Evolutionary conservation across 2,888 invertebrate genomes (phyloP), one percentile per base, ranked within the genome.

Genomic region (Lymantria monacha): DNA sequence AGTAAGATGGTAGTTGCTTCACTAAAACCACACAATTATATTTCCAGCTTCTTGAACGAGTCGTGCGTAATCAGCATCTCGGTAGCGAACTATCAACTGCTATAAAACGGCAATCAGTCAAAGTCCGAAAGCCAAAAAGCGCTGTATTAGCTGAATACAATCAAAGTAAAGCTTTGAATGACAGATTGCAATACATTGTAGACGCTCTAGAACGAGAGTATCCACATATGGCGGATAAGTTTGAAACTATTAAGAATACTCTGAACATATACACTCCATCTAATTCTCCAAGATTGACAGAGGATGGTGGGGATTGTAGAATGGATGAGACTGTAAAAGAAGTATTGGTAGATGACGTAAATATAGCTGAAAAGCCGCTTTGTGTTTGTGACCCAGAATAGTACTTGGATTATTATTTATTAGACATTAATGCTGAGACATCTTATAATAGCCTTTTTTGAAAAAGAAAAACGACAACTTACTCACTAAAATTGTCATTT

Each of bases 41-140:
- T 9, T 74, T 67, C 0, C 72, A 91, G 90, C 84, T 93, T 7
- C 67, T 93, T 36, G 93, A 93, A 57, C 86, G 85, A 43, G 92
- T 96, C 14, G 92, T 96, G 0, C 92, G 94, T 44, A 93, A 94
- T 63, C 96, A 97, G 75, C 93, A 94, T 31, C 93, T 95, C 57
- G 93, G 94, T 31, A 93, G 89, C 59, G 92, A 95, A 63, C 92
- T 95, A 49, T 70, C 85, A 0, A 89, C 89, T 2, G 84, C 93
- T 0, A 74, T 91, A 1, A 91, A 91, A 51, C 81, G 87, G 0
- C 85, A 85, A 48, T 81, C 83, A 0, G 59, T 90, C 1, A 79
- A 76, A 38, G 70, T 83, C 1, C 79, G 68, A 53, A 90, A 87
- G 44, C 85, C 92, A 0, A 92, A 93, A 52, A 63, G 84, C 0